Conservation (phyloP, 2,888 invertebrate species). For the Octonoba sinensis region DNA sequence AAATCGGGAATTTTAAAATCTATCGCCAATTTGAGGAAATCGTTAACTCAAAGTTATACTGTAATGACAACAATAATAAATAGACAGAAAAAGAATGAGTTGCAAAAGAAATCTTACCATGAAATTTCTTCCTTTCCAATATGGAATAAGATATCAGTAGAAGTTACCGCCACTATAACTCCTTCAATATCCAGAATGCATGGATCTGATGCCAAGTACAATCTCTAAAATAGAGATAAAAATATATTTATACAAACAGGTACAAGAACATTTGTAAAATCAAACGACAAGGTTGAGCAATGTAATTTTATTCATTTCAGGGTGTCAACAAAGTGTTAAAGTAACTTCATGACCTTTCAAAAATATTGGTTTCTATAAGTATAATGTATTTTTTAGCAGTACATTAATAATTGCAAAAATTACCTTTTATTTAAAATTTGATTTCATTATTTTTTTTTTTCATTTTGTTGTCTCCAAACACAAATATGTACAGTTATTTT, state of each 20-base stretch:
- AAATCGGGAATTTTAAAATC: too few relatives aligned
- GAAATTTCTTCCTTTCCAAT: constrained; percentile 84
- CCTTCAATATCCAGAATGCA: constrained; percentile 83
- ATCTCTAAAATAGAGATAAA: constrained; percentile 70
- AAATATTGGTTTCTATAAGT: too few relatives aligned
- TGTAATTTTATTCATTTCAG: too few relatives aligned
- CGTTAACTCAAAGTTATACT: neutral
- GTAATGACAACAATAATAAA: neutral
- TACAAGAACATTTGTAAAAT: neutral
- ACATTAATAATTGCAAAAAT: too few relatives aligned
- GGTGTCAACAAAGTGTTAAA: too few relatives aligned
- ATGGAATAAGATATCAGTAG: constrained; percentile 87
- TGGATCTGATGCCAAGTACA: constrained; percentile 83
- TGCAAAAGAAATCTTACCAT: constrained; percentile 74
- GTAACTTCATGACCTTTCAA: too few relatives aligned
- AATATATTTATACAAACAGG: neutral
- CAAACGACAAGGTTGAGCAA: neutral
- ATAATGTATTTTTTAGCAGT: too few relatives aligned
- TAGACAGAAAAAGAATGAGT: neutral
- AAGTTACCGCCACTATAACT: constrained; percentile 82
- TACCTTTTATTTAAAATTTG: too few relatives aligned
- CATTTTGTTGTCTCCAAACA: too few relatives aligned
- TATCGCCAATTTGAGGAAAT: too few relatives aligned
- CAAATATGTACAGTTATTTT: too few relatives aligned
- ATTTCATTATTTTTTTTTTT: too few relatives aligned